phyloP scores from a whole-genome alignment of 2,888 invertebrate genomes.

The Polylopha cassiicola region DNA sequence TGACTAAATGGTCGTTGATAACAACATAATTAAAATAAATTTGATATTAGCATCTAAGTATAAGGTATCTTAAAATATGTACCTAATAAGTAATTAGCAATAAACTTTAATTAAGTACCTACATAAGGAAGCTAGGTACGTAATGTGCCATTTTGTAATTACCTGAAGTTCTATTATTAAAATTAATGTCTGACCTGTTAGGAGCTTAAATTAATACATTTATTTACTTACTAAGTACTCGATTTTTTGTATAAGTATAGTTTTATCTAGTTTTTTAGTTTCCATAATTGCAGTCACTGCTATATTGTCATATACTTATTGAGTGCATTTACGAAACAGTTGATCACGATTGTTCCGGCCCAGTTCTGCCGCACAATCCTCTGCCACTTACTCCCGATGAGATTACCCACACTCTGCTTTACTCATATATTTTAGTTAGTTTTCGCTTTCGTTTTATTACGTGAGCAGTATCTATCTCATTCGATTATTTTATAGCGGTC shows the following conservation, averaged over 20 bases:
- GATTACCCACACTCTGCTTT: slow-evolving; percentile 6
- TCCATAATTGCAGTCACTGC: slow-evolving; percentile 9
- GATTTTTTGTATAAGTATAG: neutral
- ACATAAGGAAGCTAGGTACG: too few relatives aligned
- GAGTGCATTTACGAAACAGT: slow-evolving; percentile 34
- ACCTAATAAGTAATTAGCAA: too few relatives aligned
- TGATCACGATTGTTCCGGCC: slow-evolving; percentile 51
- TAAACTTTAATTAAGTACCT: too few relatives aligned
- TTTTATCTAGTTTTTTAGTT: neutral
- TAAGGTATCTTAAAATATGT: too few relatives aligned
- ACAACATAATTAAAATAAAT: too few relatives aligned
- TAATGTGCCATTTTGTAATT: too few relatives aligned
- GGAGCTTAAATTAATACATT: too few relatives aligned
- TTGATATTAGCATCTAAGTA: too few relatives aligned
- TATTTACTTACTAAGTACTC: too few relatives aligned
- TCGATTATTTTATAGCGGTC: slow-evolving; percentile 4
- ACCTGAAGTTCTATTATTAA: too few relatives aligned
- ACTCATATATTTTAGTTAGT: slow-evolving; percentile 22
- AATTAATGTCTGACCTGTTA: too few relatives aligned
- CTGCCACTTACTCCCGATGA: slow-evolving; percentile 15
- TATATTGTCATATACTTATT: slow-evolving; percentile 30
- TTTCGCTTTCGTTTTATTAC: slow-evolving; percentile 35
- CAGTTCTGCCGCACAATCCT: slow-evolving; percentile 40
- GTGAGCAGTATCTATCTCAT: slow-evolving; percentile 21
- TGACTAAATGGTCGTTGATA: too few relatives aligned